Base-by-base conservation (phyloP, 2,113 vertebrate species). In the Microcebus griseorufus region DNA sequence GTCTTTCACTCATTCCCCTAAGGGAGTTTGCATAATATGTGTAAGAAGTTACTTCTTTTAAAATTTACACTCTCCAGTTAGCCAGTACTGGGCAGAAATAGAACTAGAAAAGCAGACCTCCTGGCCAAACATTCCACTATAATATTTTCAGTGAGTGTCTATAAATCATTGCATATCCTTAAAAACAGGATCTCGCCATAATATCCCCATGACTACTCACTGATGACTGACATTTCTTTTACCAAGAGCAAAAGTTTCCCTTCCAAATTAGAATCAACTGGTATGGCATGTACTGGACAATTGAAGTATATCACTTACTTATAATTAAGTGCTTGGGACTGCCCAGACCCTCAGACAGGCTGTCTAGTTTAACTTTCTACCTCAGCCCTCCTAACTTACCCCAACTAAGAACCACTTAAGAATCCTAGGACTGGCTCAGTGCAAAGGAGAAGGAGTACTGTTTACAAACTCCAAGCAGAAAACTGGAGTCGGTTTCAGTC, bases 61-160 rank as follows among this genome's bases (percentile, higher is more conserved):
- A 97, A 97, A 97, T 97, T 80, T 97, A 97, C 90, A 97, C 84
- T 97, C 88, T 79, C 53, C 64, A 72, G 86, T 96, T 92, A 94
- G 89, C 93, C 84, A 92, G 32, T 60, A 20, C 79, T 51, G 75
- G 76, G 94, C 95, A 96, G 87, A 97, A 96, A 97, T 37, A 96
- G 95, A 96, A 95, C 92, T 80, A 62, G 88, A 83, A 93, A 96
- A 84, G 92, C 87, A 88, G 80, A 86, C 75, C 96, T 97, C 80
- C 87, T 90, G 94, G 95, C 95, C 72, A 90, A 96, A 97, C 96
- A 90, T 69, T 92, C 92, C 27, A 5, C 92, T 95, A 25, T 80
- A 88, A 92, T 88, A 92, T 95, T 97, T 95, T 93, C 92, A 94
- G 90, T 14, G 53, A 94, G 65, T 27, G 42, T 94, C 93, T 84